These are phyloP conservation scores for Champsocephalus gunnari DNA, from an alignment of 2,797 vertebrate genomes.

Conservation along the genomic window DNA sequence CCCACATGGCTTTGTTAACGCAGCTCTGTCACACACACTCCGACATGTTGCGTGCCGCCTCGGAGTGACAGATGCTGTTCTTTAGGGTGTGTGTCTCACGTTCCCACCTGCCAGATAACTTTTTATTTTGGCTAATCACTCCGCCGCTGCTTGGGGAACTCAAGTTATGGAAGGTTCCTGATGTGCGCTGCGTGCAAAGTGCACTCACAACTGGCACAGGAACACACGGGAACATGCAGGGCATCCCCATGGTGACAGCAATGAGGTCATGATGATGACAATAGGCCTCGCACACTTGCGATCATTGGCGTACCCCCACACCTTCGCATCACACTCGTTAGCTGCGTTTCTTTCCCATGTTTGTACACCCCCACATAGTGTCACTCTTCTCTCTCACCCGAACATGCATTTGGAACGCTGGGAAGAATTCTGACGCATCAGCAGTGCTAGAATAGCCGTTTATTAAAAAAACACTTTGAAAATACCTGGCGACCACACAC, in stretches of 20 bases:
- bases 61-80: slow-evolving; percentile 75
- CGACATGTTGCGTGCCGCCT: slow-evolving; percentile 47
- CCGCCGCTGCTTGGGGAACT: slow-evolving; percentile 4
- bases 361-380: slow-evolving; percentile 8
- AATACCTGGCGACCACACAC: too few relatives aligned
- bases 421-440: slow-evolving; percentile 47
- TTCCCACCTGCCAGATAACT: slow-evolving; percentile 66
- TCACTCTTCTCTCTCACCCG: slow-evolving; percentile 12
- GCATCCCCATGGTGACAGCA: slow-evolving; percentile 47
- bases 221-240: background rate
- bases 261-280: slow-evolving; percentile 18
- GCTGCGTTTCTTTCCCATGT: background rate
- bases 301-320: slow-evolving; percentile 1
- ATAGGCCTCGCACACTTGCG: background rate
- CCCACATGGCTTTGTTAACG: slow-evolving; percentile 80
- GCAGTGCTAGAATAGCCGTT: slow-evolving; percentile 29
- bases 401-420: slow-evolving; percentile 1
- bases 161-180: slow-evolving; percentile 17
- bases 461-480: background rate
- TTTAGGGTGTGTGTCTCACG: slow-evolving; percentile 55
- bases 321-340: background rate
- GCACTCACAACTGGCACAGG: background rate
- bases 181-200: background rate
- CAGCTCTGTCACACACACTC: slow-evolving; percentile 61
- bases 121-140: slow-evolving; percentile 62